Evolutionary conservation across 1,140 invertebrate genomes (phyloP), one percentile per base, ranked within the genome.

Genomic region (Samia ricini): DNA sequence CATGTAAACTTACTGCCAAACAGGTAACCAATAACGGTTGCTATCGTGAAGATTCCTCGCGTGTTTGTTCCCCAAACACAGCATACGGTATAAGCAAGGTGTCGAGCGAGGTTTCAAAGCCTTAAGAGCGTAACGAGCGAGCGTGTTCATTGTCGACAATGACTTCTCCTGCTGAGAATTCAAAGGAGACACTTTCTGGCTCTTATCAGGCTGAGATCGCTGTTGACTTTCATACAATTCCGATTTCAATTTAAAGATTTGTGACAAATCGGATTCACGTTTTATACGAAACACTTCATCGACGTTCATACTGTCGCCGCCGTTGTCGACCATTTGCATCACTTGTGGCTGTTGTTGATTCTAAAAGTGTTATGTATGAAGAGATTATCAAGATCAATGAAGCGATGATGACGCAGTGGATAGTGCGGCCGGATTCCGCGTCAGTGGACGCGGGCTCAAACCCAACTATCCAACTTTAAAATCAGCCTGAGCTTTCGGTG

Each of bases 1-100:
- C 8, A 42, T 42, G 1, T 48, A 51, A 73, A 88, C 81, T 84
- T 91, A 95, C 94, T 94, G 94, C 94, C 94, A 95, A 55, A 95
- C 84, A 12, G 94, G 94, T 52, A 95, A 76, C 93, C 93, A 94
- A 66, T 94, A 91, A 76, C 91, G 92, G 48, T 91, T 92, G 10
- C 82, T 88, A 49, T 92, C 91, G 0, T 76, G 69, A 24, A 91
- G 75, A 19, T 77, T 74, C 59, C 91, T 92, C 0, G 93, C 93
- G 61, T 89, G 91, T 61, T 85, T 92, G 74, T 95, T 95, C 29
- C 94, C 93, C 42, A 93, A 85, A 73, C 94, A 95, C 1, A 95
- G 79, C 6, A 85, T 82, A 62, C 91, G 89, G 22, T 92, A 90
- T n/a, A 95, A 77, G 74, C 94, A 95, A 29, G 91, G 59, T 79